These are phyloP conservation scores for Hippasteria phrygiana DNA, from an alignment of 53 echinoderm and acorn worm genomes.

Conservation along the genomic window DNA sequence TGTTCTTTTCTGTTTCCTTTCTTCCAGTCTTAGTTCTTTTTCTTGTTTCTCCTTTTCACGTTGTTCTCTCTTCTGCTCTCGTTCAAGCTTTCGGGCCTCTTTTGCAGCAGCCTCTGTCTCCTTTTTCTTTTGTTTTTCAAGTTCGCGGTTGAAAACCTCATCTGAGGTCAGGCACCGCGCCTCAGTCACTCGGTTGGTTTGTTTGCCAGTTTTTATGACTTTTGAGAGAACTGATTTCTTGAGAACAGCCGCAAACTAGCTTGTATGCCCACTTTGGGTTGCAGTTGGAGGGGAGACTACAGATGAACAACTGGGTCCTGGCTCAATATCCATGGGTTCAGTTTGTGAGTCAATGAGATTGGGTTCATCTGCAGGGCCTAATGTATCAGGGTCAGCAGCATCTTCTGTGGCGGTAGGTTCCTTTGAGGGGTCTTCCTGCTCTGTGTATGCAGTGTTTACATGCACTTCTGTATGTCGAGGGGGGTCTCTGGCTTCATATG, in stretches of 20 bases:
- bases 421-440: not conserved
- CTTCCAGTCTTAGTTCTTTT: not conserved
- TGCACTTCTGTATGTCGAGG: not conserved
- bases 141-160: conserved; percentile 28
- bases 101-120: conserved; percentile 19
- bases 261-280: not conserved
- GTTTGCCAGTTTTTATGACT: not conserved
- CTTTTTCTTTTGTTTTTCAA: conserved; percentile 37
- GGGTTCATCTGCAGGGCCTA: not conserved
- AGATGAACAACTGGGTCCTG: not conserved
- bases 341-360: no score
- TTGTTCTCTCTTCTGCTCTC: conserved; percentile 5
- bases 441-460: not conserved
- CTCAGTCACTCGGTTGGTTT: conserved; percentile 17
- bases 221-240: conserved; percentile 11
- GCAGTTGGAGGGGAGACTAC: not conserved
- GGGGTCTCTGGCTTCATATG: not conserved
- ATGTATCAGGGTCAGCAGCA: not conserved
- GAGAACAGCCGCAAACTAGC: not conserved
- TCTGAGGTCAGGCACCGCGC: conserved; percentile 45
- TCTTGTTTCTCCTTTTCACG: conserved; percentile 5
- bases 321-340: no score
- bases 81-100: conserved; percentile 26
- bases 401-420: not conserved
- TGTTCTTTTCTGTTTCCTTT: conserved; percentile 21